Percentiles rank a stretch among this genome's conserved stretches.
Conservation (phyloP, 2,797 vertebrate genomes). For the Lagorchestes hirsutus region DNA sequence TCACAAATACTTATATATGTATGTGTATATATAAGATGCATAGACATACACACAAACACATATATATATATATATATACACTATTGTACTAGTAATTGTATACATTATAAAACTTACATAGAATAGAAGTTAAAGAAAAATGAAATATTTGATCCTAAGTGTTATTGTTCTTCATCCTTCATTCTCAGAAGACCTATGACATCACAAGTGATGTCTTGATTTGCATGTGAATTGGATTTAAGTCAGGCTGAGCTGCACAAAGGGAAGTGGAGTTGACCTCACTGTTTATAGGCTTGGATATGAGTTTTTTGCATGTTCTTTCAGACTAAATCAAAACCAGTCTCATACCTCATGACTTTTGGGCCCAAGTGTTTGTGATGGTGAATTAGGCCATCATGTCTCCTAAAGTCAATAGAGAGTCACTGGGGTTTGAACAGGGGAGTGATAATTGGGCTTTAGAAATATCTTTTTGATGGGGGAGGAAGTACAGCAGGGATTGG, state of each 20-base stretch:
- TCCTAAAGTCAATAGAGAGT: neutral
- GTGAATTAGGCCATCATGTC: neutral
- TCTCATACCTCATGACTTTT: neutral
- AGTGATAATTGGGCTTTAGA: too few relatives aligned
- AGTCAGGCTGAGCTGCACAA: neutral
- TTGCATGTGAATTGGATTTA: neutral
- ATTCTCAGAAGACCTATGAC: neutral
- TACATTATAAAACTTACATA: neutral
- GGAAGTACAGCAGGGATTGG: too few relatives aligned
- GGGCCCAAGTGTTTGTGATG: neutral
- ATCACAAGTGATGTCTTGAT: neutral
- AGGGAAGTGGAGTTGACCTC: neutral
- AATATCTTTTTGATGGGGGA: too few relatives aligned
- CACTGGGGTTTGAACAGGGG: neutral
- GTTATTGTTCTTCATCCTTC: neutral
- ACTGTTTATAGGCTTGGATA: neutral
- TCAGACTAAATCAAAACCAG: neutral
- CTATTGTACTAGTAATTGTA: neutral
- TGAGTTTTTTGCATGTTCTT: neutral
- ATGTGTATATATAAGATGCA: neutral
- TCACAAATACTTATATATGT: neutral
- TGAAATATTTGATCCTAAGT: neutral
- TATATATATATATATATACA: neutral
- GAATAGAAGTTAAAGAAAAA: neutral
- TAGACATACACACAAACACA: neutral